phyloP scores from a whole-genome alignment of 2,888 invertebrate species.

The Terebella lapidaria region DNA sequence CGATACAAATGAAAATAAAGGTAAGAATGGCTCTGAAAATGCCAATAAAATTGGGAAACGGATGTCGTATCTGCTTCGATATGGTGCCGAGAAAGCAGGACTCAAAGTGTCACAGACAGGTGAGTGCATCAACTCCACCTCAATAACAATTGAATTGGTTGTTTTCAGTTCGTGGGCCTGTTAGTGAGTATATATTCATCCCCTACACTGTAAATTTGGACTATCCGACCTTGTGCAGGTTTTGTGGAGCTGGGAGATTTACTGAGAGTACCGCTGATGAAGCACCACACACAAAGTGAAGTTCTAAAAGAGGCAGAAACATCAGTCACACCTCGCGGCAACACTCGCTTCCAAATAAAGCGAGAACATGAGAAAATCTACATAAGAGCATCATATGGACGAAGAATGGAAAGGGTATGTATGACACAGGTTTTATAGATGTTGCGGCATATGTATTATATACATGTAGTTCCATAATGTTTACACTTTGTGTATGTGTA shows the following conservation, averaged over 20 bases:
- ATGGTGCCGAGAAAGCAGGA: constrained; percentile 43
- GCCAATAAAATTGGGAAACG: constrained; percentile 33
- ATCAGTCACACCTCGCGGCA: constrained; percentile 31
- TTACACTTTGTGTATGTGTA: background rate
- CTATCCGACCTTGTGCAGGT: too few species aligned
- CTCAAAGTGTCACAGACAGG: constrained; percentile 35
- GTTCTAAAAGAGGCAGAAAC: constrained; percentile 30
- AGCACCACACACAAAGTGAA: constrained; percentile 30
- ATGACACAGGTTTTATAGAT: background rate
- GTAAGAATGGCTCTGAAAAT: too few species aligned
- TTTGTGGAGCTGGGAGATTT: constrained; percentile 35
- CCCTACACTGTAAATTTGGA: too few species aligned
- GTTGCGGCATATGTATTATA: too few species aligned
- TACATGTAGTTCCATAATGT: too few species aligned
- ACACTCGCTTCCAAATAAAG: constrained; percentile 34
- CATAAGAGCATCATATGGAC: constrained; percentile 36
- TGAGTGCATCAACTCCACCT: constrained; percentile 12
- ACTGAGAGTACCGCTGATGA: constrained; percentile 30
- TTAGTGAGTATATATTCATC: too few species aligned
- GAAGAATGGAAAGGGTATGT: constrained; percentile 33
- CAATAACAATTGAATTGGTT: too few species aligned
- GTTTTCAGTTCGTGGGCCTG: too few species aligned
- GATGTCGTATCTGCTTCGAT: constrained; percentile 40
- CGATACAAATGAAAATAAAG: too few species aligned
- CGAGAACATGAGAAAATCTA: constrained; percentile 25